phyloP scores from a whole-genome alignment of 2,113 vertebrate genomes.

The Epinephelus moara region DNA sequence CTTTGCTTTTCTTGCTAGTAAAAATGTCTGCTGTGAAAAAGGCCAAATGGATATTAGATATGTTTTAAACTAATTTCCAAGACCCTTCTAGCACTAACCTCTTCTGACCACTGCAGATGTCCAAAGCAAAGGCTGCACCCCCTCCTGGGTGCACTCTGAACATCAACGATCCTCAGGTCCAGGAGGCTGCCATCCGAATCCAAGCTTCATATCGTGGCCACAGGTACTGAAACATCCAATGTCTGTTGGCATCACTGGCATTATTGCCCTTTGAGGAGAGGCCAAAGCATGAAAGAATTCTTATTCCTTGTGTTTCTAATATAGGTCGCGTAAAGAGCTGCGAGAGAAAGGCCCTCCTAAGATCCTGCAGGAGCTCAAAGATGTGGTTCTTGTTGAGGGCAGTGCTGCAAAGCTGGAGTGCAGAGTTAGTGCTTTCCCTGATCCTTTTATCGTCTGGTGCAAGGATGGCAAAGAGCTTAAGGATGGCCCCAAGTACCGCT shows the following conservation, averaged over 20 bases:
- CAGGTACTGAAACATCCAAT: conserved; percentile 58
- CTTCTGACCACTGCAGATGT: conserved; percentile 69
- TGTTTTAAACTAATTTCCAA: background rate
- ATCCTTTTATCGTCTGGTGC: conserved; percentile 80
- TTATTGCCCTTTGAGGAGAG: background rate
- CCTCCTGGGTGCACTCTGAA: conserved; percentile 75
- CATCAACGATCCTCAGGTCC: conserved; percentile 80
- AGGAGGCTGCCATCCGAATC: conserved; percentile 80
- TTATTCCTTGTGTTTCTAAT: background rate
- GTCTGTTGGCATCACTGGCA: background rate
- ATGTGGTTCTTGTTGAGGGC: conserved; percentile 80
- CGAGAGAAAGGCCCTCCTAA: conserved; percentile 76
- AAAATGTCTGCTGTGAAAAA: too few relatives aligned
- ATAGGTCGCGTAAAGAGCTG: conserved; percentile 74
- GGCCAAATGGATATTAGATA: background rate
- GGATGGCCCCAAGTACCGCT: conserved; percentile 79
- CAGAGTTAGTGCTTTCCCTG: conserved; percentile 77
- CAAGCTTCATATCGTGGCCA: conserved; percentile 83
- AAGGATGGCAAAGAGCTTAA: conserved; percentile 79
- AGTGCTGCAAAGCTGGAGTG: conserved; percentile 80
- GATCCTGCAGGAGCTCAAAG: conserved; percentile 80
- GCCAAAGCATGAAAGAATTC: too few relatives aligned
- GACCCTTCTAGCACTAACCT: background rate
- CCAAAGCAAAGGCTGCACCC: conserved; percentile 74
- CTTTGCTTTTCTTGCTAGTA: background rate